Base-by-base conservation (phyloP, 2,888 invertebrate species). In the Apamea anceps region DNA sequence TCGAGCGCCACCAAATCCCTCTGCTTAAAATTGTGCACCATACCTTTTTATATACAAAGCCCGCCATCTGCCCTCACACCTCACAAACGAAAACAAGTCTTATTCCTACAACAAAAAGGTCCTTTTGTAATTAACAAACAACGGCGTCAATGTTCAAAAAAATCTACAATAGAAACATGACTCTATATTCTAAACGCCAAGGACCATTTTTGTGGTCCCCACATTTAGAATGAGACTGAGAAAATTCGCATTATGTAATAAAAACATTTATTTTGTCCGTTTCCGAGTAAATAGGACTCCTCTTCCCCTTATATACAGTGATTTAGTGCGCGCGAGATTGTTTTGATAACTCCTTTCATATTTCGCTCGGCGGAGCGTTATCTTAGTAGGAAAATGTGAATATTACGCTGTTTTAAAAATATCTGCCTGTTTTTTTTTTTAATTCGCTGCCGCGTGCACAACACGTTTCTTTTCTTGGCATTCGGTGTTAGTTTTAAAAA, bases 181-280 rank as follows among this genome's bases (percentile, higher is more conserved):
- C 91, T 87, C 62, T 95, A 93, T 90, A n/a, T 45, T 72, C 57
- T 78, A 42, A 15, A 7, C 0, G 0, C 3, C 85, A 93, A 91
- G 89, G 92, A 80, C 75, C 48, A 72, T 88, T 94, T 94, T 92
- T 65, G 79, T 67, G 2, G 62, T 85, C 76, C 3, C 7, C 15
- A 42, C 15, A 12, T 54, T 74, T 77, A 88, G 93, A 94, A 94
- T 94, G 93, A 92, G 94, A 94, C 94, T 92, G 96, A 97, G 96
- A 96, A 96, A 96, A 95, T 94, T 94, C 96, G 95, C 94, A 95
- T 96, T 96, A 96, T 96, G 96, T 96, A 96, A 96, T 96, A 95
- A 96, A 96, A 96, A 96, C 96, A 96, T 96, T 96, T 96, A 96
- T 97, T 96, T 96, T 95, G 95, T 95, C 94, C 96, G 96, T 96